phyloP scores from a whole-genome alignment of 2,888 invertebrate species.

The Hirtodrosophila alboralis region DNA sequence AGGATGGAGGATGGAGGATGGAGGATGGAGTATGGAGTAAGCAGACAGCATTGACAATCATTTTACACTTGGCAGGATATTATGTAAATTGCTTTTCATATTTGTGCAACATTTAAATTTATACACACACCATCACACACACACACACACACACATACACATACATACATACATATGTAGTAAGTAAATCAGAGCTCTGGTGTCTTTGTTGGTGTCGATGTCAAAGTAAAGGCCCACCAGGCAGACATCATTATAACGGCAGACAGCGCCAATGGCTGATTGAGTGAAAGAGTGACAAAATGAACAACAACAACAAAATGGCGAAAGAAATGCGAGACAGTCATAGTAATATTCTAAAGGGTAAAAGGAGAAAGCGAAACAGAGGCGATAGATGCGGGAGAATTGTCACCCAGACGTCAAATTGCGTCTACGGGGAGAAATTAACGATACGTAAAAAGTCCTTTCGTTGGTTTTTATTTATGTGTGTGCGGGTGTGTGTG shows the following conservation, averaged over 20 bases:
- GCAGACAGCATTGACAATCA: constrained; percentile 74
- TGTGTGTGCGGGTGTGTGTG: constrained; percentile 11
- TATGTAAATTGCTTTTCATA: constrained; percentile 81
- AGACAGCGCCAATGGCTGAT: constrained; percentile 63
- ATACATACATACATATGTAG: not conserved
- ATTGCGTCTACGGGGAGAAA: constrained; percentile 69
- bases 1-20: too few species aligned
- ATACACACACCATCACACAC: constrained; percentile 42
- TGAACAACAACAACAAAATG: constrained; percentile 40
- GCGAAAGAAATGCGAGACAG: constrained; percentile 7
- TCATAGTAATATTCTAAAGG: not conserved
- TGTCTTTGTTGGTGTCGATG: constrained; percentile 58
- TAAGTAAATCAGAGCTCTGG: constrained; percentile 52
- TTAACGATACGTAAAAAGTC: constrained; percentile 80
- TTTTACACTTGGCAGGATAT: constrained; percentile 80
- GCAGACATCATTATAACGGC: constrained; percentile 74
- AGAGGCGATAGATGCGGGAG: constrained; percentile 4
- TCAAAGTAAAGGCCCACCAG: constrained; percentile 68
- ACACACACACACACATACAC: constrained; percentile 1
- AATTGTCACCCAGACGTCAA: constrained; percentile 46
- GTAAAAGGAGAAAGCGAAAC: constrained; percentile 1
- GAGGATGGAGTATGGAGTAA: too few species aligned
- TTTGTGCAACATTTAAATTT: constrained; percentile 80
- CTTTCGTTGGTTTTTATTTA: constrained; percentile 52
- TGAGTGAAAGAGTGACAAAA: constrained; percentile 71